These are phyloP conservation scores for Machimus atricapillus DNA, from an alignment of 2,888 invertebrate genomes.

Conservation along the genomic window DNA sequence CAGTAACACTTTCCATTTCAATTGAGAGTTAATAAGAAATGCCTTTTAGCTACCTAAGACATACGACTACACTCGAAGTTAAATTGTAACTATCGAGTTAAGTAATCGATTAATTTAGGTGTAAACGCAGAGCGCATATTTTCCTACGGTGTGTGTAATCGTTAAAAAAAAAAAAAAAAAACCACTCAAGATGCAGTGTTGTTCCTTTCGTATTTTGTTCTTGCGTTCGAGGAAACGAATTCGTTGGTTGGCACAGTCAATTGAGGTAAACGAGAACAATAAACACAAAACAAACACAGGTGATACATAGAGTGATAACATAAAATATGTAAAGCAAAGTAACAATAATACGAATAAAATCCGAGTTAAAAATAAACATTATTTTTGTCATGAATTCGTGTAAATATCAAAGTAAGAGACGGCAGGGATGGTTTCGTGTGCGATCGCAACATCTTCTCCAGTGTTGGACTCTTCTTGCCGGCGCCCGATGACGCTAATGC, in stretches of 20 bases:
- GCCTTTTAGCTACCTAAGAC: slow-evolving; percentile 38
- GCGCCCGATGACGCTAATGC: not conserved
- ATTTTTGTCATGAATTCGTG: not conserved
- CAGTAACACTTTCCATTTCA: slow-evolving; percentile 5
- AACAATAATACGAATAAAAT: slow-evolving; percentile 2
- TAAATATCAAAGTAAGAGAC: not conserved
- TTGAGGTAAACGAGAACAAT: slow-evolving; percentile 17
- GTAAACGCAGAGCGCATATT: not conserved
- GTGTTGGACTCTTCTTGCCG: not conserved
- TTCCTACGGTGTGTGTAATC: not conserved
- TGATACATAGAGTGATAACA: slow-evolving; percentile 29
- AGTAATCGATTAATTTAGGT: not conserved
- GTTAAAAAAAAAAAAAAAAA: not conserved
- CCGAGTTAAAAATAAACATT: not conserved
- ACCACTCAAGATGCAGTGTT: not conserved
- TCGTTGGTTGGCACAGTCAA: not conserved
- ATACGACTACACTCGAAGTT: slow-evolving; percentile 3
- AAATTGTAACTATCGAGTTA: not conserved
- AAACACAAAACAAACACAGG: slow-evolving; percentile 15
- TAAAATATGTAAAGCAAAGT: slow-evolving; percentile 22
- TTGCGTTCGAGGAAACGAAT: not conserved
- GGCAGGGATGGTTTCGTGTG: not conserved
- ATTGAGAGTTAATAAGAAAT: slow-evolving; percentile 26
- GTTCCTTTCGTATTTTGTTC: slow-evolving; percentile 2
- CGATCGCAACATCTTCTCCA: not conserved